Evolutionary conservation across 2,113 vertebrate species (phyloP).

Genomic region (Lichenostomus cassidix): DNA sequence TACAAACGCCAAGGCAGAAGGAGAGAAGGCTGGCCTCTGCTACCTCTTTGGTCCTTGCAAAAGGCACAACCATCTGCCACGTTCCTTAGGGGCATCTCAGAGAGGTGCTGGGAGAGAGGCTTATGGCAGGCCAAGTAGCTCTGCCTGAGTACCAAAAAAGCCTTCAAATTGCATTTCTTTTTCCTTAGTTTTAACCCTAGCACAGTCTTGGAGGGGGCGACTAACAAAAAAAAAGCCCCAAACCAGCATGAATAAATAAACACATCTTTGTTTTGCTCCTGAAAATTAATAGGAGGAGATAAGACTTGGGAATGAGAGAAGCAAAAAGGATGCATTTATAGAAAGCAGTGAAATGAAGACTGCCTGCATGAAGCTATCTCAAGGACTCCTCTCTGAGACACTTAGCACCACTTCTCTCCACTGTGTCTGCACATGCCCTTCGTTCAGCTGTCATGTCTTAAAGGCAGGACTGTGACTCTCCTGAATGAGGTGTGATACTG

Average conservation of each 20-base stretch:
- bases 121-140: not conserved
- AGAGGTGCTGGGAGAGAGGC: not conserved
- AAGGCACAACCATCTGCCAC: not conserved
- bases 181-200: not conserved
- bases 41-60: not conserved
- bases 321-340: not conserved
- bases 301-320: not conserved
- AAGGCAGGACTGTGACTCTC: not conserved
- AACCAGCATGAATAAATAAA: not conserved
- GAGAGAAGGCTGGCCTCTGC: not conserved
- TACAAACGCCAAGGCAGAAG: not conserved
- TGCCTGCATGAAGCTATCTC: not conserved
- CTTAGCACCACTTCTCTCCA: not conserved
- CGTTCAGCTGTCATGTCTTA: not conserved
- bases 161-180: not conserved
- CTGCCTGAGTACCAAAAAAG: not conserved
- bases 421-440: not conserved
- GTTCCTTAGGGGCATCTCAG: not conserved
- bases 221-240: not conserved
- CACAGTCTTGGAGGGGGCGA: not conserved
- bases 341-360: not conserved
- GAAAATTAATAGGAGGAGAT: not conserved
- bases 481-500: not conserved
- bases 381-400: not conserved
- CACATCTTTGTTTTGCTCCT: not conserved